Conservation (phyloP, 1,140 invertebrate species). For the Zelostemma sp. region DNA sequence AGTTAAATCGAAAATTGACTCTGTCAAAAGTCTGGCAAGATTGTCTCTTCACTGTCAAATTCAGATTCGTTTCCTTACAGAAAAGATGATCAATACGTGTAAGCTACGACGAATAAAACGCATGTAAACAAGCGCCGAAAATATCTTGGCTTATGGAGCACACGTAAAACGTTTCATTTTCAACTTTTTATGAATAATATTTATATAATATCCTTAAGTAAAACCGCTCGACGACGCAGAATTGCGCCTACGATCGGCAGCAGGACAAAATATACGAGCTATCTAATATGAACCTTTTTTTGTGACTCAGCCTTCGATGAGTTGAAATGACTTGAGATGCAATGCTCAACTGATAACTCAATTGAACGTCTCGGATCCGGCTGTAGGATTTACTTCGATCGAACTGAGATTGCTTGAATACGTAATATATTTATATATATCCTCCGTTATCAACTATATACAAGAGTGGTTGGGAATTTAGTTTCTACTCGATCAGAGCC, state of each 20-base stretch:
- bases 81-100: not conserved
- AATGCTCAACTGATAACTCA: not conserved
- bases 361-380: not conserved
- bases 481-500: no score
- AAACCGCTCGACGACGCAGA: not conserved
- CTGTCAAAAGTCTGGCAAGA: not conserved
- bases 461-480: conserved; percentile 37
- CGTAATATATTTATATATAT: conserved; percentile 27
- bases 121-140: conserved; percentile 2
- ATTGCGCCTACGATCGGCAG: conserved; percentile 14
- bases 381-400: not conserved
- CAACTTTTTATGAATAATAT: conserved; percentile 32
- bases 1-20: not conserved
- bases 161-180: conserved; percentile 40
- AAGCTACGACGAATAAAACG: conserved; percentile 12
- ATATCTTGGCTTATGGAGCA: conserved; percentile 21
- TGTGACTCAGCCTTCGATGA: no score
- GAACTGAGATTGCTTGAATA: conserved; percentile 15
- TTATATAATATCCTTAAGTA: conserved; percentile 18
- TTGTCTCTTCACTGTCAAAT: not conserved
- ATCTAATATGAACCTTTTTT: conserved; percentile 15
- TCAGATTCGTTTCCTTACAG: not conserved
- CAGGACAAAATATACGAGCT: conserved; percentile 28
- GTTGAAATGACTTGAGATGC: no score
- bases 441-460: conserved; percentile 45